These are phyloP conservation scores for Urophycis tenuis DNA, from an alignment of 2,797 vertebrate genomes.

Conservation along the genomic window DNA sequence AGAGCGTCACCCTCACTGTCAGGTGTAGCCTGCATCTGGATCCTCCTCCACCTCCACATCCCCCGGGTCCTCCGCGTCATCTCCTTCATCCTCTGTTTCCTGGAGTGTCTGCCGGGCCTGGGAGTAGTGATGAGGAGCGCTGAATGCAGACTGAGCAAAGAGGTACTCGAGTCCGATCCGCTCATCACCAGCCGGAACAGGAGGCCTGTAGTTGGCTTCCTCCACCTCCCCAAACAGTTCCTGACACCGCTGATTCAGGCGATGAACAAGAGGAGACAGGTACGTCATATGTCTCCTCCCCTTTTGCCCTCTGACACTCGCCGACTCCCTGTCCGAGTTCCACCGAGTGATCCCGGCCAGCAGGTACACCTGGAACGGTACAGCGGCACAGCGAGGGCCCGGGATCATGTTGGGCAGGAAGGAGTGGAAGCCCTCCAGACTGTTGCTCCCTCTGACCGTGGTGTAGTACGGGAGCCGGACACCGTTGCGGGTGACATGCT, in stretches of 20 bases:
- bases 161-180: slow-evolving; percentile 21
- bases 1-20: no score
- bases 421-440: slow-evolving; percentile 10
- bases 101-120: no score
- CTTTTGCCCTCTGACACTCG: not conserved
- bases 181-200: slow-evolving; percentile 6
- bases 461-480: not conserved
- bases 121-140: no score
- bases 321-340: not conserved
- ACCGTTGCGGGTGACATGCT: not conserved
- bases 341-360: not conserved
- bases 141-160: slow-evolving; percentile 6
- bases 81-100: not conserved
- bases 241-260: slow-evolving; percentile 15
- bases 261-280: not conserved
- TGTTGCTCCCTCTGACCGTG: slow-evolving; percentile 7
- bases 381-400: not conserved
- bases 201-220: slow-evolving; percentile 16
- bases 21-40: no score
- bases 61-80: slow-evolving; percentile 23
- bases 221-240: slow-evolving; percentile 20
- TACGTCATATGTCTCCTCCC: not conserved
- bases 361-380: no score
- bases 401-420: not conserved
- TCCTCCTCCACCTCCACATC: no score